Percentiles rank a stretch among this genome's conserved stretches.
These are phyloP conservation scores for Caenorhabditis plicata DNA, from an alignment of 2,888 invertebrate species.

Conservation along the genomic window DNA sequence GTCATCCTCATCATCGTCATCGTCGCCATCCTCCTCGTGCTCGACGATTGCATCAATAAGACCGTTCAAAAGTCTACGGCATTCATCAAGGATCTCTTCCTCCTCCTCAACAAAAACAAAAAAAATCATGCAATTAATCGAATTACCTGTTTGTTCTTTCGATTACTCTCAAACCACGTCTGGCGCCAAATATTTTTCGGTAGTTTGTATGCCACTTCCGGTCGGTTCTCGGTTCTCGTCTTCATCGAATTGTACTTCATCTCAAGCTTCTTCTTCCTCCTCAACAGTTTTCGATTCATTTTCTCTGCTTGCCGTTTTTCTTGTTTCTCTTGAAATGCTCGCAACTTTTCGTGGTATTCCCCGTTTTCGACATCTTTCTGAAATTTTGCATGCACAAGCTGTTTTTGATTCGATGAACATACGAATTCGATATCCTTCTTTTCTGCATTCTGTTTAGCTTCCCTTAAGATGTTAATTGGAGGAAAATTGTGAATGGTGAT, in stretches of 20 bases:
- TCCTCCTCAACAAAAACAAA: not conserved
- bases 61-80: conserved; percentile 14
- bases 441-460: conserved; percentile 18
- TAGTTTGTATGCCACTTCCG: not conserved
- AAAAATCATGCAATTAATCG: not conserved
- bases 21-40: conserved; percentile 1
- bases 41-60: conserved; percentile 11
- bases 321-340: conserved; percentile 8
- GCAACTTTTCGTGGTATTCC: conserved; percentile 18
- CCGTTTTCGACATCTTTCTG: conserved; percentile 20
- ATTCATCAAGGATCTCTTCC: conserved; percentile 2
- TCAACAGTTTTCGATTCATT: conserved; percentile 3
- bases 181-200: not conserved
- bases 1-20: conserved; percentile 11
- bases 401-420: not conserved
- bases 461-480: not conserved
- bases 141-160: not conserved
- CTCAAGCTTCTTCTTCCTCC: conserved; percentile 5
- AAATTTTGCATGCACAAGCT: conserved; percentile 1
- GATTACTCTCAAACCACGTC: too few relatives aligned
- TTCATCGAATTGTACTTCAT: not conserved
- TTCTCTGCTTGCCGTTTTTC: conserved; percentile 1
- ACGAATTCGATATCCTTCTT: conserved; percentile 25
- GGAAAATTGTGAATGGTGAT: conserved; percentile 23
- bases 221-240: not conserved